Conservation (phyloP, 1,140 invertebrate species). For the Drosophila nikananu region DNA sequence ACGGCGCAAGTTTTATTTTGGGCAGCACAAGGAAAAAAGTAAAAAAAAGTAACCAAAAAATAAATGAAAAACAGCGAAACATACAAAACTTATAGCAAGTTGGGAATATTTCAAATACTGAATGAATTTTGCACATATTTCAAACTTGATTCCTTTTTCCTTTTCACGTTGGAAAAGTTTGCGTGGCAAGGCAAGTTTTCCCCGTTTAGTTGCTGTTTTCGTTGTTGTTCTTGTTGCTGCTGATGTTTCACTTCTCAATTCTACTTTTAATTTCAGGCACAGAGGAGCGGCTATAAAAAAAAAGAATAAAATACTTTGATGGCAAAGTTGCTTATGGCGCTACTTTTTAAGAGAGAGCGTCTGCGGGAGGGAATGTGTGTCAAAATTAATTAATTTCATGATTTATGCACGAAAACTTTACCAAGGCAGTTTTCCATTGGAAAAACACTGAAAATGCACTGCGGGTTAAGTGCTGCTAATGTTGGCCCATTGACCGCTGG, state of each 20-base stretch:
- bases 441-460: slow-evolving; percentile 28
- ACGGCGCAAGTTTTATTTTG: slow-evolving; percentile 70
- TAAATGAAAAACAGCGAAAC: slow-evolving; percentile 32
- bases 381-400: slow-evolving; percentile 85
- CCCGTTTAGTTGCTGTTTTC: slow-evolving; percentile 35
- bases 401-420: slow-evolving; percentile 80
- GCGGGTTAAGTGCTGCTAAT: slow-evolving; percentile 43
- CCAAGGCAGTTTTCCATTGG: slow-evolving; percentile 31
- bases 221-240: slow-evolving; percentile 35
- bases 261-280: slow-evolving; percentile 74
- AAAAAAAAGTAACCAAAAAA: slow-evolving; percentile 6
- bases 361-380: slow-evolving; percentile 65
- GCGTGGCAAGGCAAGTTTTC: slow-evolving; percentile 58
- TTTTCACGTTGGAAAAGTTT: slow-evolving; percentile 46
- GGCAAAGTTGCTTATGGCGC: slow-evolving; percentile 73
- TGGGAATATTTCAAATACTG: slow-evolving; percentile 80
- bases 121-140: slow-evolving; percentile 83
- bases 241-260: slow-evolving; percentile 65
- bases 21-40: slow-evolving; percentile 37
- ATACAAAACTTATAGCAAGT: slow-evolving; percentile 73
- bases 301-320: slow-evolving; percentile 40
- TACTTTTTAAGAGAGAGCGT: slow-evolving; percentile 53
- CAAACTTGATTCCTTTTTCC: slow-evolving; percentile 65
- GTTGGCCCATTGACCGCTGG: slow-evolving; percentile 50
- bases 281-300: slow-evolving; percentile 21